A percentile compares a stretch with the other conserved stretches of the same genome.
Conservation (phyloP, 2,888 invertebrate species). For the Drosophila anomelani region DNA sequence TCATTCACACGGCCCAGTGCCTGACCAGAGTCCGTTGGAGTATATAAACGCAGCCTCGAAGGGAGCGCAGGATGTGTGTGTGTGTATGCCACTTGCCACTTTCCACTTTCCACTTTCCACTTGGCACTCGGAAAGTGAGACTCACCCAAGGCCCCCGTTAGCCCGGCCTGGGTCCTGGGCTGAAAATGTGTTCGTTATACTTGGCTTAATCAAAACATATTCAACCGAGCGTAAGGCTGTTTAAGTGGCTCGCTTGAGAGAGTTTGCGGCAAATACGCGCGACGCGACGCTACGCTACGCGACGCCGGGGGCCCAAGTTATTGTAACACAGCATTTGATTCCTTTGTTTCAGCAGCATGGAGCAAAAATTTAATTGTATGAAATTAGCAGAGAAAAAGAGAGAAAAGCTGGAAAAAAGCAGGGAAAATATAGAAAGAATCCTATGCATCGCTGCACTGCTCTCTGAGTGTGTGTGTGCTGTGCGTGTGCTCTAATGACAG, state of each 20-base stretch:
- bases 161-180: not conserved
- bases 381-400: conserved; percentile 57
- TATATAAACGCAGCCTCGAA: conserved; percentile 61
- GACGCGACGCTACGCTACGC: conserved; percentile 38
- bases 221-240: conserved; percentile 77
- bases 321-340: conserved; percentile 77
- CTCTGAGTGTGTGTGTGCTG: conserved; percentile 6
- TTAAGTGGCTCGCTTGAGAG: conserved; percentile 77
- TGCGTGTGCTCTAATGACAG: conserved; percentile 67
- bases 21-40: conserved; percentile 65
- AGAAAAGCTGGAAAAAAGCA: not conserved
- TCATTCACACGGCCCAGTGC: conserved; percentile 53
- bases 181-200: conserved; percentile 75
- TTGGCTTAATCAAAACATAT: conserved; percentile 79
- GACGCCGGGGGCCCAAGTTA: conserved; percentile 56
- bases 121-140: conserved; percentile 35
- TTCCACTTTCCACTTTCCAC: conserved; percentile 2
- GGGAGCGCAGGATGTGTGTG: not conserved
- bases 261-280: conserved; percentile 71
- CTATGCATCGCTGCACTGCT: conserved; percentile 44
- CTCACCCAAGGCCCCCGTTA: conserved; percentile 18
- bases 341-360: conserved; percentile 62
- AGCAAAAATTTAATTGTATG: conserved; percentile 70
- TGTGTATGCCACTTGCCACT: conserved; percentile 2
- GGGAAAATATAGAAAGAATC: not conserved